Conservation (phyloP, 1,140 invertebrate species). For the Trigoniulus corallinus region DNA sequence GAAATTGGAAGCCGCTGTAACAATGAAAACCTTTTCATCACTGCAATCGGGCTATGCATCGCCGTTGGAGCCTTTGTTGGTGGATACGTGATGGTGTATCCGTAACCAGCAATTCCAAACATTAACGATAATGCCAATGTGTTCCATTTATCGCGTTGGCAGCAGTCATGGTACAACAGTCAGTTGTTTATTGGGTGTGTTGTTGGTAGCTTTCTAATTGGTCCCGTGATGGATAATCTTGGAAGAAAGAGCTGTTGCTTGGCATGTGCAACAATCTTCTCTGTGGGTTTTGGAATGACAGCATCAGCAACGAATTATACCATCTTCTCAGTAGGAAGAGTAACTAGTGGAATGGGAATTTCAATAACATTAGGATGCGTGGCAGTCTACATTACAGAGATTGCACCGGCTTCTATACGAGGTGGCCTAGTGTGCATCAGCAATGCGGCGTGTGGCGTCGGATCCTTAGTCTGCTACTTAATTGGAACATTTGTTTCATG, state of each 20-base stretch:
- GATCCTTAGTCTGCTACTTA: not conserved
- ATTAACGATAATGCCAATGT: not conserved
- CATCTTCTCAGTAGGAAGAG: not conserved
- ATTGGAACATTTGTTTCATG: not conserved
- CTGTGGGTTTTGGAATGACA: not conserved
- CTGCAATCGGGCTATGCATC: too few relatives aligned
- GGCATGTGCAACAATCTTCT: not conserved
- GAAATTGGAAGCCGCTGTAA: too few relatives aligned
- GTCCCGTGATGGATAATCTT: not conserved
- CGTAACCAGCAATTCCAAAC: not conserved
- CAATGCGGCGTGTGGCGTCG: not conserved
- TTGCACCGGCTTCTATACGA: not conserved
- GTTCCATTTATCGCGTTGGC: not conserved
- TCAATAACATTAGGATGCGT: not conserved
- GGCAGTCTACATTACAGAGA: not conserved
- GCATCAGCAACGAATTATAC: not conserved
- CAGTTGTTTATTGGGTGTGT: not conserved
- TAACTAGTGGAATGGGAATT: not conserved
- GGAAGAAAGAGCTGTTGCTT: not conserved
- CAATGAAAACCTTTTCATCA: too few relatives aligned
- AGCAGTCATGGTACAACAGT: not conserved
- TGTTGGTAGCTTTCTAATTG: not conserved
- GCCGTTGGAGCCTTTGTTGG: too few relatives aligned
- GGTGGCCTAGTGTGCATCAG: not conserved
- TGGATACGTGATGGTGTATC: slow-evolving; percentile 42